A percentile compares a stretch with the other conserved stretches of the same genome.
Conservation (phyloP, 35 echinoderm and acorn worm species). For the Heliocidaris tuberculata region DNA sequence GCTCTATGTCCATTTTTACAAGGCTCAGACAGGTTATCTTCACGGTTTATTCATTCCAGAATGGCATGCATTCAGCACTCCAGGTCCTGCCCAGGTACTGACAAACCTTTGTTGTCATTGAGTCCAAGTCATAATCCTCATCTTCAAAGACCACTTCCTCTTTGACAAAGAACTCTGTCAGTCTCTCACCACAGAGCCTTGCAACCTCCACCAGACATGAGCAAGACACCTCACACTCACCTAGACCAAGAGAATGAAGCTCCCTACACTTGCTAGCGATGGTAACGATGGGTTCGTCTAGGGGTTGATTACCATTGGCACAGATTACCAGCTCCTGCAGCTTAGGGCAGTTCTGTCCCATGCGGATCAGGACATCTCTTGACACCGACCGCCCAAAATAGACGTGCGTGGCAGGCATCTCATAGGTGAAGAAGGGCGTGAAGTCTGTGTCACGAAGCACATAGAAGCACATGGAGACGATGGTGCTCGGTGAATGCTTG, state of each 20-base stretch:
- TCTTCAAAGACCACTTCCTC: conserved; percentile 77
- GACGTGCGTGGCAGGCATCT: conserved; percentile 71
- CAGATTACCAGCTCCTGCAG: conserved; percentile 77
- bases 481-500: conserved; percentile 67
- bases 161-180: conserved; percentile 67
- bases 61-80: conserved; percentile 72
- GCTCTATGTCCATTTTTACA: not conserved
- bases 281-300: conserved; percentile 66
- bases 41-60: conserved; percentile 57
- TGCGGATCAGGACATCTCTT: conserved; percentile 61
- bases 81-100: conserved; percentile 67
- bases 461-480: conserved; percentile 77
- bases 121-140: conserved; percentile 59
- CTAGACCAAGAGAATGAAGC: conserved; percentile 69
- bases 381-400: conserved; percentile 83
- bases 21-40: not conserved
- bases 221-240: conserved; percentile 81
- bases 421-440: conserved; percentile 67
- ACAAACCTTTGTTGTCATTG: conserved; percentile 53
- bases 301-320: conserved; percentile 65
- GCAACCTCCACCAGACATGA: conserved; percentile 62
- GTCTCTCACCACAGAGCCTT: conserved; percentile 62
- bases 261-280: conserved; percentile 71
- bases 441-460: conserved; percentile 67
- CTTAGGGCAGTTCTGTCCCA: conserved; percentile 62